Conservation (phyloP, 2,797 vertebrate genomes). For the Todus mexicanus region DNA sequence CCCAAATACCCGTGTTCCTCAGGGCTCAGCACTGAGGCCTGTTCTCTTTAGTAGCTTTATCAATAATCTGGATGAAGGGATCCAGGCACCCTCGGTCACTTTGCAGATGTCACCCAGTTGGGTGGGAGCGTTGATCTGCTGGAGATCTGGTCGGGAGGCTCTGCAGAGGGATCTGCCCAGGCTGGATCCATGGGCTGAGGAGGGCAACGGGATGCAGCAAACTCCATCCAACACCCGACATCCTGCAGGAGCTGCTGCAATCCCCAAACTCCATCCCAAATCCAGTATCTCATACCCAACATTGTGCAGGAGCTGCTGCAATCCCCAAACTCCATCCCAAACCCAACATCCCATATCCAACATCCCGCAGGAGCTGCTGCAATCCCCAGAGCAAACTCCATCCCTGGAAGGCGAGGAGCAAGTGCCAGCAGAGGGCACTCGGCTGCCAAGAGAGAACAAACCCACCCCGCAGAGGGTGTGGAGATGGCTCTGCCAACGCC, state of each 20-base stretch:
- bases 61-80: too few species aligned
- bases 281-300: too few species aligned
- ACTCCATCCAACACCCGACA: not conserved
- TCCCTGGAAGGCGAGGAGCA: not conserved
- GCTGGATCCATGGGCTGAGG: too few species aligned
- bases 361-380: not conserved
- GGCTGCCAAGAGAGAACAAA: not conserved
- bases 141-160: too few species aligned
- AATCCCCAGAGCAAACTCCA: too few species aligned
- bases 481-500: not conserved
- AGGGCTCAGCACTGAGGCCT: not conserved
- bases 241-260: not conserved
- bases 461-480: not conserved
- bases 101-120: too few species aligned
- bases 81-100: too few species aligned
- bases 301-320: not conserved
- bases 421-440: slow-evolving; percentile 5
- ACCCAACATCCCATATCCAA: not conserved
- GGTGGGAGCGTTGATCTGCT: too few species aligned
- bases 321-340: not conserved
- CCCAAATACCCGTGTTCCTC: not conserved
- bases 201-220: too few species aligned
- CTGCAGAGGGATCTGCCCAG: too few species aligned
- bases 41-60: too few species aligned
- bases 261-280: not conserved